phyloP scores from a whole-genome alignment of 30 jellyfish, hydroid and myxozoan genomes.

The Catostylus mosaicus region DNA sequence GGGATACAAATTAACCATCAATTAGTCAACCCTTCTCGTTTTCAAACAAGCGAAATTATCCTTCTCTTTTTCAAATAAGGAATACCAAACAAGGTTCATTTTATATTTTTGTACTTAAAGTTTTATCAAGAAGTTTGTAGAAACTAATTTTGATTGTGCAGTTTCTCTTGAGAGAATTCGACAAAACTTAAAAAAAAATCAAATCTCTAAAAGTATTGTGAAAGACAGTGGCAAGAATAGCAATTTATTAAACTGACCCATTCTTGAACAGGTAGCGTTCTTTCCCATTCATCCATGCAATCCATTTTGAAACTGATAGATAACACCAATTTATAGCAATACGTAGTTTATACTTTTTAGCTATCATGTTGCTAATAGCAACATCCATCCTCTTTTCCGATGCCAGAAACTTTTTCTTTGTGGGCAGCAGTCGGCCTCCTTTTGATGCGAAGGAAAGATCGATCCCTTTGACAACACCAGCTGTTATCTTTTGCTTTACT shows the following conservation, averaged over 20 bases:
- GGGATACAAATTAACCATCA: too few relatives aligned
- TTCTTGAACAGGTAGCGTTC: conserved; percentile 12
- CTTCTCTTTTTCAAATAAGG: too few relatives aligned
- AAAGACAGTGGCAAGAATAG: too few relatives aligned
- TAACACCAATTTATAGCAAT: conserved; percentile 19
- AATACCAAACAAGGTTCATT: too few relatives aligned
- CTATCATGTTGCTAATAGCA: conserved; percentile 15
- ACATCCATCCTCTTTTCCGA: conserved; percentile 28
- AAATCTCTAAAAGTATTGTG: too few relatives aligned
- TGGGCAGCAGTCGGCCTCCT: conserved; percentile 25
- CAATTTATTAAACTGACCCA: conserved; percentile 48
- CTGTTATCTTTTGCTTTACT: conserved; percentile 6
- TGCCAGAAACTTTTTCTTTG: background rate
- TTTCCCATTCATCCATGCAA: background rate
- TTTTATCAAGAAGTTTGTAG: too few relatives aligned
- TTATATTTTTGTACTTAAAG: too few relatives aligned
- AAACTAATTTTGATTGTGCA: too few relatives aligned
- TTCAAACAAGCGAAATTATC: too few relatives aligned
- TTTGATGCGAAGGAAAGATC: conserved; percentile 3
- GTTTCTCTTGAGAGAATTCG: too few relatives aligned
- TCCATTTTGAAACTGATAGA: conserved; percentile 2
- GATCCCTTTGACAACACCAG: conserved; percentile 12
- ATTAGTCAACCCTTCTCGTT: too few relatives aligned
- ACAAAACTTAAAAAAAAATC: too few relatives aligned
- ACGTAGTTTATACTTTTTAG: conserved; percentile 15